Percentiles rank a stretch among this genome's conserved stretches.
phyloP scores from a whole-genome alignment of 2,113 vertebrate species.

The Sarotherodon lohbergeri region DNA sequence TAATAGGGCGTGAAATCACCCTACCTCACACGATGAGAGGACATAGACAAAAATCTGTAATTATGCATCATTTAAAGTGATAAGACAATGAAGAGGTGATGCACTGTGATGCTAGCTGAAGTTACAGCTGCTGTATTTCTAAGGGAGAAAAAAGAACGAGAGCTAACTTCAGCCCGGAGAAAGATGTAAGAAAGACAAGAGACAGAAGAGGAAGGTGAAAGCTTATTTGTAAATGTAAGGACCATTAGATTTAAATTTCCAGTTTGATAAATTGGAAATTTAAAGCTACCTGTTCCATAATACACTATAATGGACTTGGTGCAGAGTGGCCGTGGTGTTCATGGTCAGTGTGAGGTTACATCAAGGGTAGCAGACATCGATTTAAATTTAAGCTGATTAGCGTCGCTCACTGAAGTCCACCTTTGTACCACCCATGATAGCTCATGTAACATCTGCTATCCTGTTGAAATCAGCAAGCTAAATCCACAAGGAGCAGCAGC shows the following conservation, averaged over 20 bases:
- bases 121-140: neutral
- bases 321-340: neutral
- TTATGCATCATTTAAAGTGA: neutral
- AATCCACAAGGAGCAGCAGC: neutral
- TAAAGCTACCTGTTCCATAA: neutral
- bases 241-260: neutral
- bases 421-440: neutral
- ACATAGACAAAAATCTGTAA: neutral
- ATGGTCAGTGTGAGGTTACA: neutral
- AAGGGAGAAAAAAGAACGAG: neutral
- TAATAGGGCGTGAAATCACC: neutral
- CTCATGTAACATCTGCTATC: neutral
- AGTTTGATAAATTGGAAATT: neutral
- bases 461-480: neutral
- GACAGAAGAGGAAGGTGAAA: neutral
- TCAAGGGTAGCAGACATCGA: neutral
- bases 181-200: neutral
- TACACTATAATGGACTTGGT: neutral
- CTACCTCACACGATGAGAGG: neutral
- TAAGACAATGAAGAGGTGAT: neutral
- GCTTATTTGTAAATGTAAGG: neutral
- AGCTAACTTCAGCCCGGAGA: neutral
- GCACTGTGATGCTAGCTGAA: neutral
- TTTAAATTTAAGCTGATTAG: neutral
- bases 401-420: neutral